Evolutionary conservation across 2,888 invertebrate genomes (phyloP).

Genomic region (Acronicta alni): DNA sequence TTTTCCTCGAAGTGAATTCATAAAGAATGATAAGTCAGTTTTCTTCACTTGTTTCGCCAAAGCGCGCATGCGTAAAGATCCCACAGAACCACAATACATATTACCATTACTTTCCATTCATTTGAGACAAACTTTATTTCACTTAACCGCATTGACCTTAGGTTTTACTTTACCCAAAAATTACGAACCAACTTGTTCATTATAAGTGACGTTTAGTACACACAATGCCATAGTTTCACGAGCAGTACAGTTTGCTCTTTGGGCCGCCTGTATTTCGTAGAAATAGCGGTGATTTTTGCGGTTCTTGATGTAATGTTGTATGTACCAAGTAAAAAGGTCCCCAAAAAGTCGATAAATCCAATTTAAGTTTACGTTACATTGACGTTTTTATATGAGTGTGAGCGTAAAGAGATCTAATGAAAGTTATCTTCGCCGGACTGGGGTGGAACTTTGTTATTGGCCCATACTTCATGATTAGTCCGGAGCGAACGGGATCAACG

Average conservation of each 20-base stretch:
- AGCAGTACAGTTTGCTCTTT: too few species aligned
- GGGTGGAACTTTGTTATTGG: slow-evolving; percentile 67
- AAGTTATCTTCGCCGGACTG: slow-evolving; percentile 60
- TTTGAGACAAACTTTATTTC: background rate
- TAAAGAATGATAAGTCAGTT: background rate
- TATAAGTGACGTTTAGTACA: slow-evolving; percentile 38
- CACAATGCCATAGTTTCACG: too few species aligned
- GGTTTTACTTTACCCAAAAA: slow-evolving; percentile 14
- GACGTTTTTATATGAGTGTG: slow-evolving; percentile 66
- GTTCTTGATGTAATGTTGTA: too few species aligned
- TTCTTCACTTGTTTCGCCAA: background rate
- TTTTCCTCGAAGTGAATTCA: too few species aligned
- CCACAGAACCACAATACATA: slow-evolving; percentile 6
- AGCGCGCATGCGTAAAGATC: background rate
- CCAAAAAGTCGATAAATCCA: slow-evolving; percentile 62
- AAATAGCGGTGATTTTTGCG: too few species aligned
- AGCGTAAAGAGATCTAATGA: slow-evolving; percentile 64
- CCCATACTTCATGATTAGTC: slow-evolving; percentile 71
- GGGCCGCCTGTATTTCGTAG: too few species aligned
- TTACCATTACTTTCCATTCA: slow-evolving; percentile 5
- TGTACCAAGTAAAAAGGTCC: slow-evolving; percentile 30
- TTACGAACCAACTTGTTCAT: slow-evolving; percentile 22
- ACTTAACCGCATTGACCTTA: slow-evolving; percentile 24
- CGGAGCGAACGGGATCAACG: slow-evolving; percentile 61
- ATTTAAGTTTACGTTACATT: slow-evolving; percentile 64